Conservation (phyloP, 2,888 invertebrate genomes). For the Coelopa pilipes region DNA sequence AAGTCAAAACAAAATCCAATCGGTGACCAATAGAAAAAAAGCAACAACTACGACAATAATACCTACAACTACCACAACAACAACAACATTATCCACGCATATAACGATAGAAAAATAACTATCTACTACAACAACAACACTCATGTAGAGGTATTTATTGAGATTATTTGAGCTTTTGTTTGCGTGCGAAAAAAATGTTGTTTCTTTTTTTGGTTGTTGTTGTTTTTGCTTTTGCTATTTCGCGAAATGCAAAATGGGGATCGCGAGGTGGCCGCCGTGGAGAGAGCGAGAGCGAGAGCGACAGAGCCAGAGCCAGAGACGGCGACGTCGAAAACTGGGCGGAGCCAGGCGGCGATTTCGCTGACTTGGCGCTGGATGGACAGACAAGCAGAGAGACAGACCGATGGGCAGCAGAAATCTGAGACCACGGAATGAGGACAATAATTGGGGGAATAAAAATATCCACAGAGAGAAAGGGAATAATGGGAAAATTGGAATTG, state of each 20-base stretch:
- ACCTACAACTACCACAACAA: no score
- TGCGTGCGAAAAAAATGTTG: constrained; percentile 27
- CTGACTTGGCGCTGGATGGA: background rate
- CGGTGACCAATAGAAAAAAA: constrained; percentile 9
- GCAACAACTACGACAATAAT: background rate
- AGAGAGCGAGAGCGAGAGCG: no score
- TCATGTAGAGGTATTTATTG: background rate
- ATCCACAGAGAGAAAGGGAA: no score
- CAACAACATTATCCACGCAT: background rate
- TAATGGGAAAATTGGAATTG: no score
- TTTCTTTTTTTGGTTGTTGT: no score
- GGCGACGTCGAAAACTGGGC: constrained; percentile 10
- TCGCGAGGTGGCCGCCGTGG: no score
- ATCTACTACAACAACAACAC: constrained; percentile 1
- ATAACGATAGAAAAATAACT: background rate
- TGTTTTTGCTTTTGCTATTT: no score
- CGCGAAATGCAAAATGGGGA: no score
- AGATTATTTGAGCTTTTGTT: constrained; percentile 32
- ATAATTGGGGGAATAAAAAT: no score
- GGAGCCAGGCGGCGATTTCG: constrained; percentile 3
- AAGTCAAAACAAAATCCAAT: background rate
- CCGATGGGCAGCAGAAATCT: no score
- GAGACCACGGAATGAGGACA: no score
- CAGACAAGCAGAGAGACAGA: background rate
- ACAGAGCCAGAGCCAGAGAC: background rate